Percentiles rank a stretch among this genome's conserved stretches.
Evolutionary conservation across 2,888 invertebrate genomes (phyloP).

Genomic region (Macrophya annulata): DNA sequence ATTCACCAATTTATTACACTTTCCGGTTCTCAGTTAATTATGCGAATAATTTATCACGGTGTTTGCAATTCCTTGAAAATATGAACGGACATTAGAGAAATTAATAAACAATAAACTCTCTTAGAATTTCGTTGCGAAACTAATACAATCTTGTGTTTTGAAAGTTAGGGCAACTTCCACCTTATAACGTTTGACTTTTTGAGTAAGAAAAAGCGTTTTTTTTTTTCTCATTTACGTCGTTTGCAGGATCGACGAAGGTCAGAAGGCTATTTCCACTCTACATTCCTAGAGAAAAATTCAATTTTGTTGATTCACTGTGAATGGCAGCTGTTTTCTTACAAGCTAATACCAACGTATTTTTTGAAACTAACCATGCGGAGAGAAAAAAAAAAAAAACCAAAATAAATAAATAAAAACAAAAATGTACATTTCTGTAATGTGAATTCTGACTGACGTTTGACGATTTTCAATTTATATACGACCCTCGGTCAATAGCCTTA

Average conservation of each 20-base stretch:
- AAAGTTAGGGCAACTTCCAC: not conserved
- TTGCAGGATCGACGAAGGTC: not conserved
- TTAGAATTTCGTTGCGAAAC: not conserved
- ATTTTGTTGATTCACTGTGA: not conserved
- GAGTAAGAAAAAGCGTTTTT: not conserved
- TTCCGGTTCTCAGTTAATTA: not conserved
- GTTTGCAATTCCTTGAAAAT: not conserved
- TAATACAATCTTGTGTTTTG: not conserved
- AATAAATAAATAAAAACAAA: no score
- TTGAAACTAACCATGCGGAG: not conserved
- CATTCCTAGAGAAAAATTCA: not conserved
- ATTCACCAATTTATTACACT: not conserved
- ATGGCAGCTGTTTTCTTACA: not conserved
- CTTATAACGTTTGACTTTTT: not conserved
- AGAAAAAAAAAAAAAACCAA: not conserved
- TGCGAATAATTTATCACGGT: not conserved
- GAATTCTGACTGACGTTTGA: not conserved
- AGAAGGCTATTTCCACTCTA: not conserved
- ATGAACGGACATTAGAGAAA: not conserved
- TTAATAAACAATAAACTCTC: not conserved
- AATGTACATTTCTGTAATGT: not conserved
- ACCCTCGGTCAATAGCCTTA: not conserved
- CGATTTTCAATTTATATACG: constrained; percentile 20
- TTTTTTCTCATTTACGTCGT: not conserved
- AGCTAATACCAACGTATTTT: not conserved